Conservation (phyloP, 2,888 invertebrate genomes). For the Euclidia mi region DNA sequence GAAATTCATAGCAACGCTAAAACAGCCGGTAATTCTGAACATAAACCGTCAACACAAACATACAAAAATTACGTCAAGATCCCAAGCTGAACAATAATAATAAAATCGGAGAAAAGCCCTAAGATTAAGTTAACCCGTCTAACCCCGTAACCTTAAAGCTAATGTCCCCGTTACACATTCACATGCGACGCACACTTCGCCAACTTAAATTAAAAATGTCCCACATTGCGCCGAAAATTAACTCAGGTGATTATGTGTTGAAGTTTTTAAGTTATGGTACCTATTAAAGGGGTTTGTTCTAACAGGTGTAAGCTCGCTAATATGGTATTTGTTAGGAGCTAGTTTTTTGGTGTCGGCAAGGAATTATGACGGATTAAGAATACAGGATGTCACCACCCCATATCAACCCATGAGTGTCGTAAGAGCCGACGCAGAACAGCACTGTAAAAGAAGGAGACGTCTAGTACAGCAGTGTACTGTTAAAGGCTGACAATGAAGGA, state of each 20-base stretch:
- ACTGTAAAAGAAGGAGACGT: no score
- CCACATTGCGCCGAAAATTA: constrained; percentile 9
- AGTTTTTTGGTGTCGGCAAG: no score
- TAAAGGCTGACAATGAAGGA: no score
- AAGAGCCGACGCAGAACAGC: no score
- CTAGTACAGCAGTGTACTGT: no score
- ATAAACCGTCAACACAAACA: not conserved
- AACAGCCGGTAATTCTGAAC: no score
- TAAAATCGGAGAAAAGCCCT: constrained; percentile 1
- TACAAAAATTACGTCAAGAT: constrained; percentile 7
- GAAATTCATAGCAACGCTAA: no score
- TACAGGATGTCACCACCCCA: no score
- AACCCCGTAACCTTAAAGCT: constrained; percentile 1
- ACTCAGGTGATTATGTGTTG: constrained; percentile 37
- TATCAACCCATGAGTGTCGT: no score
- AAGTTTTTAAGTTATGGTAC: constrained; percentile 32
- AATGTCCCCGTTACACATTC: constrained; percentile 9
- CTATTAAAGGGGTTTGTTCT: constrained; percentile 17
- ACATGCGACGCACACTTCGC: constrained; percentile 13
- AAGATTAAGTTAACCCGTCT: constrained; percentile 8
- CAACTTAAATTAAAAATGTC: constrained; percentile 37
- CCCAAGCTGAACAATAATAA: no score
- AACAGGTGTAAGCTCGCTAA: not conserved
- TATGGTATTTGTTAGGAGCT: no score
- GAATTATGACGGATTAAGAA: no score